Evolutionary conservation across 1,140 invertebrate species (phyloP), one percentile per base, ranked within the genome.

Genomic region (Sesamia nonagrioides): DNA sequence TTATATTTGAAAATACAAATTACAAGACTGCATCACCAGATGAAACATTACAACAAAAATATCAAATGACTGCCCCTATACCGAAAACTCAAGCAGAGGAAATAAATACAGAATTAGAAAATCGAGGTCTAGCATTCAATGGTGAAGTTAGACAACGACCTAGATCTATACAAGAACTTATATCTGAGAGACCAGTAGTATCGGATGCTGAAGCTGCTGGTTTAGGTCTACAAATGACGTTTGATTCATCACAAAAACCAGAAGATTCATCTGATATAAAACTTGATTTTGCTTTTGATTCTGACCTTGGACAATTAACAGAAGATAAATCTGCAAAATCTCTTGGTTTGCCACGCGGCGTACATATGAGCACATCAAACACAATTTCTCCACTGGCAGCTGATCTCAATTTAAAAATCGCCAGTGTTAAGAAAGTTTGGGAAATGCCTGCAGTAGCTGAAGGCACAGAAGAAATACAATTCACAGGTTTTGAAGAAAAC

Each of bases 1-100:
- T 98, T 45, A 98, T 98, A 77, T 98, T 98, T 89, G 98, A 98
- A 89, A 98, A 98, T 91, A 98, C 98, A 0, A 98, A 98, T 89
- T 98, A 97, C 87, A 97, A 98, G 93, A 96, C 96, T 75, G 91
- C 92, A 87, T 96, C 88, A 85, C 92, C 93, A 17, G 93, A 92
- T 50, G 96, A 95, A 91, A 96, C 88, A 92, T 83, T 97, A 95
- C 87, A 97, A 95, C 88, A 97, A 96, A 95, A 96, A 96, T 84
- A 96, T 95, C 83, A 96, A 95, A 83, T 95, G 92, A 81, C 94
- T 96, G 77, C 89, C 27, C 88, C 85, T 50, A 88, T 89, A 78
- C 86, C 90, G 6, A 94, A 91, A 85, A 82, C 87, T 79, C 90
- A 92, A 86, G 81, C 82, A 6, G 93, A 95, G 79, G 91, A 93